These are phyloP conservation scores for Drosophila bifasciata DNA, from an alignment of 1,140 invertebrate genomes.

Conservation along the genomic window DNA sequence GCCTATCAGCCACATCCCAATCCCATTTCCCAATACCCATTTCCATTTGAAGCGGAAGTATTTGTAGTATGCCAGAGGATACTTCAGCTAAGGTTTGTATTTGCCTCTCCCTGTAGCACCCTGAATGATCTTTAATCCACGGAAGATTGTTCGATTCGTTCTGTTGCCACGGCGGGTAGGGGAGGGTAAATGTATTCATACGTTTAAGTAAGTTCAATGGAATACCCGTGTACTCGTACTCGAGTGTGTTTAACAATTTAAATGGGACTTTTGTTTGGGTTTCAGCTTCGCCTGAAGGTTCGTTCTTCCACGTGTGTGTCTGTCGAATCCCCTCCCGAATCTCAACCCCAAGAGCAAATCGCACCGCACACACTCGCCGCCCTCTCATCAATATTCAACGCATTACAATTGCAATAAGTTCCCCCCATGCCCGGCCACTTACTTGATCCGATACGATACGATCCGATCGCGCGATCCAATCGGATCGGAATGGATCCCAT, in stretches of 20 bases:
- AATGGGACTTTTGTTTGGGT: constrained; percentile 17
- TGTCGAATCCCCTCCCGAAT: constrained; percentile 23
- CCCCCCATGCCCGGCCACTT: constrained; percentile 67
- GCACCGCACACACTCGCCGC: too few relatives aligned
- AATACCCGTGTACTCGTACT: constrained; percentile 10
- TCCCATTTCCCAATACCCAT: too few relatives aligned
- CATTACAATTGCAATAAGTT: constrained; percentile 81
- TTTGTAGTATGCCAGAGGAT: not conserved
- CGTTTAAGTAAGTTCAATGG: constrained; percentile 30
- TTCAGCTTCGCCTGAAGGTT: not conserved
- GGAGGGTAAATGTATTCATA: constrained; percentile 27
- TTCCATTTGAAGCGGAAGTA: constrained; percentile 40
- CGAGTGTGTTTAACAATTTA: constrained; percentile 46
- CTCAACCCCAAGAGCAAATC: constrained; percentile 49
- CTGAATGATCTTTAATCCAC: constrained; percentile 28
- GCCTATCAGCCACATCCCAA: too few relatives aligned
- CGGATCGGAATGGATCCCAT: constrained; percentile 24
- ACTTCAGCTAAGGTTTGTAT: too few relatives aligned
- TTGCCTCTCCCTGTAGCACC: too few relatives aligned
- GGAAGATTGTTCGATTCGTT: constrained; percentile 7
- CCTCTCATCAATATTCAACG: constrained; percentile 77
- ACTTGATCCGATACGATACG: constrained; percentile 41
- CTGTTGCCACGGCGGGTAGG: too few relatives aligned
- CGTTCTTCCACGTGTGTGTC: constrained; percentile 28
- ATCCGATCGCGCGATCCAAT: constrained; percentile 37